Base-by-base conservation (phyloP, 1,140 invertebrate species). In the Solenopsis fugax region DNA sequence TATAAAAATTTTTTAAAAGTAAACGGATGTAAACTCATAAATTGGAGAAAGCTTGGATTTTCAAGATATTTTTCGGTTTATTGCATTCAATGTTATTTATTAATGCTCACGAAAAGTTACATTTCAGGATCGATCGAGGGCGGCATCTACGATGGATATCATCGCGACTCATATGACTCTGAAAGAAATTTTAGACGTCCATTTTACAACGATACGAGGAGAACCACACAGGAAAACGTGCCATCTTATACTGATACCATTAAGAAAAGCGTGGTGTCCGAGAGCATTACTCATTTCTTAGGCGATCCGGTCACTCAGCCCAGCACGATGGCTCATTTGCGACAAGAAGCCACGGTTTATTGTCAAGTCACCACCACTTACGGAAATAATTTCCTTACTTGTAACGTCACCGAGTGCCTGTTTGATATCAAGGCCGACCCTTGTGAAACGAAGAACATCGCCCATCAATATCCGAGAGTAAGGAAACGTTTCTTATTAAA, bases 391-490 rank as follows among this genome's bases (percentile, higher is more conserved):
- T 93, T 92, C 10, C 87, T 92, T 5, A 92, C 92, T 18, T 95
- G 94, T 64, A 95, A 95, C 41, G 94, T 94, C 16, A 95, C 94
- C 7, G 96, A 97, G 21, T 97, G 97, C 89, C 95, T 97, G 7
- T 97, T 97, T 90, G 95, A 97, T 88, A 95, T 97, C 78, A 92
- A 95, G 2, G 93, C 93, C 41, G 97, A 97, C 95, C 97, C 97
- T 0, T 97, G 97, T 92, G 97, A 97, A 92, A 96, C 95, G 5
- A 95, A 94, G 41, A 97, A 97, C 89, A 92, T 97, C 13, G 95
- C 94, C 1, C 92, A 91, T 37, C 91, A 93, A 18, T 95, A 96
- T 91, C 92, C 93, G 4, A 92, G 93, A 71, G 95, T 95, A 84
- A 92, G 89, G 45, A 52, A 64, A 24, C 6, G 0, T 37, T 65